These are phyloP conservation scores for Abramis brama DNA, from an alignment of 2,113 vertebrate genomes.

Conservation along the genomic window DNA sequence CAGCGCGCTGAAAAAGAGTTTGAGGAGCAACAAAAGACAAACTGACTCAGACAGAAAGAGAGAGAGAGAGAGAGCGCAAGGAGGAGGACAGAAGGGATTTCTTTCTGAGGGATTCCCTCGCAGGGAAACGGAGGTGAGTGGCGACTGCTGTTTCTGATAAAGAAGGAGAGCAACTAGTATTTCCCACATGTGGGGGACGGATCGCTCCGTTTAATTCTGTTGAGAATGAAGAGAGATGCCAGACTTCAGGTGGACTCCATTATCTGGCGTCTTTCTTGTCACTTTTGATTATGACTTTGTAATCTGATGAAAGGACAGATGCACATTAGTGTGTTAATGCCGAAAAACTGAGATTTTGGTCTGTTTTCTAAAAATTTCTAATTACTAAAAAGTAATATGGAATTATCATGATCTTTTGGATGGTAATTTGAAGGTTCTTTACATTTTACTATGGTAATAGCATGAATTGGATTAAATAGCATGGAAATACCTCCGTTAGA, in stretches of 20 bases:
- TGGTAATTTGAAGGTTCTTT: too few relatives aligned
- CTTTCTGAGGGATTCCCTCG: slow-evolving; percentile 41
- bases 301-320: not conserved
- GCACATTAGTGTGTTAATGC: not conserved
- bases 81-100: slow-evolving; percentile 50
- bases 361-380: not conserved
- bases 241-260: not conserved
- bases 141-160: slow-evolving; percentile 31
- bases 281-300: not conserved
- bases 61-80: not conserved
- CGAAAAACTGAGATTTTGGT: not conserved
- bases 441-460: not conserved
- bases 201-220: not conserved
- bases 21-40: slow-evolving; percentile 43
- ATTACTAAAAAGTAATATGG: not conserved
- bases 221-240: not conserved
- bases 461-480: not conserved
- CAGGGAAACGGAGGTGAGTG: slow-evolving; percentile 49
- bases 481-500: not conserved
- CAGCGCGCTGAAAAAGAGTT: not conserved
- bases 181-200: not conserved
- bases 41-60: slow-evolving; percentile 41
- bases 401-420: not conserved
- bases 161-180: not conserved
- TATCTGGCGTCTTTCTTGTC: not conserved